These are phyloP conservation scores for Cynodonichthys magdalenae DNA, from an alignment of 2,797 vertebrate species.

Conservation along the genomic window DNA sequence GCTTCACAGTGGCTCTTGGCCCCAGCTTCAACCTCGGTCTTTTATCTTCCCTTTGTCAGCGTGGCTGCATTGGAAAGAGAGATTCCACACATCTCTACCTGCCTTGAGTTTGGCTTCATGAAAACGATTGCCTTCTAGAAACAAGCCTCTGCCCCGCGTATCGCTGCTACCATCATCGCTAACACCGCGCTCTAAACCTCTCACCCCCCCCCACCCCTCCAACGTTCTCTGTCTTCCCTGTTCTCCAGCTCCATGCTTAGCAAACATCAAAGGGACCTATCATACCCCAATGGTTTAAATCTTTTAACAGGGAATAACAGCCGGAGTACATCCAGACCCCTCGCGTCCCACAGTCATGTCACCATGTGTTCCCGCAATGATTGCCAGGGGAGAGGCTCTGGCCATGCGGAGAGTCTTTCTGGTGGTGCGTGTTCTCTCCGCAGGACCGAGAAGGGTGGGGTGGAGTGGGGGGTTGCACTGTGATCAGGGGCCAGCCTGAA, in stretches of 20 bases:
- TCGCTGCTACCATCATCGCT: constrained; percentile 49
- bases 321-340: constrained; percentile 97
- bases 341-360: constrained; percentile 92
- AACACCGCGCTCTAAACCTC: constrained; percentile 54
- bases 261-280: constrained; percentile 98
- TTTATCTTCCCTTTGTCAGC: constrained; percentile 96
- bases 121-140: constrained; percentile 95
- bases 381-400: constrained; percentile 88
- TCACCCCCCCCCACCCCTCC: constrained; percentile 53
- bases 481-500: constrained; percentile 97
- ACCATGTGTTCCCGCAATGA: constrained; percentile 91
- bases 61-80: constrained; percentile 83
- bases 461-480: constrained; percentile 85
- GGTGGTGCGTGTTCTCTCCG: constrained; percentile 89
- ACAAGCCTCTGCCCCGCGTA: constrained; percentile 69
- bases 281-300: constrained; percentile 99
- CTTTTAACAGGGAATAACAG: constrained; percentile 99
- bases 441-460: constrained; percentile 82
- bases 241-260: constrained; percentile 93
- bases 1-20: constrained; percentile 92
- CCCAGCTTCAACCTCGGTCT: constrained; percentile 88
- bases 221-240: constrained; percentile 57
- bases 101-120: constrained; percentile 88
- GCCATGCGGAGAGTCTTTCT: constrained; percentile 75
- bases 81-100: constrained; percentile 76